Base-by-base conservation (phyloP, 92 coral and sea anemone genomes). In the Porites divaricata region DNA sequence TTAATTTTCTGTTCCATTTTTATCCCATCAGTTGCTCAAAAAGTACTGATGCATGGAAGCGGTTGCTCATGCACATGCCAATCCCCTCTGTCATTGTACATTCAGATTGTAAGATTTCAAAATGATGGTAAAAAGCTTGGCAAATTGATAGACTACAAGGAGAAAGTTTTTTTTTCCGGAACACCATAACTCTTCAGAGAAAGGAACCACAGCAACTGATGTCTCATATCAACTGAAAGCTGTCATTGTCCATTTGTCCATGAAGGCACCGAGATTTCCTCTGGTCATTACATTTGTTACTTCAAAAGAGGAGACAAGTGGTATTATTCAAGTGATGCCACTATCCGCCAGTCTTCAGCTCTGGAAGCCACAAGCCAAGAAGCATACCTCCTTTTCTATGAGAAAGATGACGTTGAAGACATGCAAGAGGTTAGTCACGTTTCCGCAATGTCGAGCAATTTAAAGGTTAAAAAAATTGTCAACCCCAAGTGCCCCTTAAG, bases 181-280 rank as follows among this genome's bases (percentile, higher is more conserved):
- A 1, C 28, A 26, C 28, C 28, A 26, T 26, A 26, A 26, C 28
- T 26, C 1, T 26, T 26, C 28, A 26, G 28, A 26, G 1, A 26
- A 26, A 26, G 1, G 28, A 26, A 26, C 28, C 74, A 72, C 57
- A 17, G 20, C 51, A 54, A 83, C 85, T 57, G 67, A 72, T 72
- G 79, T 72, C 28, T 54, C 35, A 50, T 73, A 73, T 73, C 58
- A 73, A 26, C 53, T 81, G 75, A 57, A 41, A 57, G 79, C 86
- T 81, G 86, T 81, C 35, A 66, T 81, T 56, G 86, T 81, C 16
- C 88, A 84, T 65, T 81, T 56, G 86, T 81, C 16, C 88, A 84
- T 65, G 88, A 64, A 49, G 88, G 88, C 12, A 16, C 35, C 70
- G 75, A 54, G 26, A 64, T 50, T 49, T 56, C 81, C n/a, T 63